Conservation (phyloP, 1,140 invertebrate genomes). For the Trichoplusia ni region DNA sequence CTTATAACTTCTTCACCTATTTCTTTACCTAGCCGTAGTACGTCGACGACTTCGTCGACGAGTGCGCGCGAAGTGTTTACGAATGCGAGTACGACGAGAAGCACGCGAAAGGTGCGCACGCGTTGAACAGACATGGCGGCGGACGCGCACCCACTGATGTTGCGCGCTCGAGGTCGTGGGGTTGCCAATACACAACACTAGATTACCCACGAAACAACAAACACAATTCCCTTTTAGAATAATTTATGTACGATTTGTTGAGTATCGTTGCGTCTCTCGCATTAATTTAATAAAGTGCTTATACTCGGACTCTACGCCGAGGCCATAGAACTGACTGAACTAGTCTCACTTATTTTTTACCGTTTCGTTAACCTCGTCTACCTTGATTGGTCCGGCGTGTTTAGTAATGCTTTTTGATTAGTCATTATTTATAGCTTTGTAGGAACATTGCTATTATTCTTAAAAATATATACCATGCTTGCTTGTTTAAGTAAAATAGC, state of each 20-base stretch:
- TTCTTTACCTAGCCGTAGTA: constrained; percentile 84
- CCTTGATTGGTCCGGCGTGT: neutral
- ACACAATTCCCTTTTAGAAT: neutral
- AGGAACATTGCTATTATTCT: no score
- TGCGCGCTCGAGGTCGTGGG: constrained; percentile 45
- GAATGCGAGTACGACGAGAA: constrained; percentile 50
- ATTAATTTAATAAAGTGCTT: constrained; percentile 6
- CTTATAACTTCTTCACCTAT: constrained; percentile 82
- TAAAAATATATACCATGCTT: no score
- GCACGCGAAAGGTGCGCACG: constrained; percentile 50
- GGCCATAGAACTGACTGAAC: constrained; percentile 6
- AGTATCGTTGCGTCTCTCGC: neutral
- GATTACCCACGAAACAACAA: constrained; percentile 23
- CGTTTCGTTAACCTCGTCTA: neutral
- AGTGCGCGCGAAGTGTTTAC: constrained; percentile 56
- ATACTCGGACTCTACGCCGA: constrained; percentile 1
- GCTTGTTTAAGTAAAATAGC: no score
- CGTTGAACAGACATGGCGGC: constrained; percentile 61
- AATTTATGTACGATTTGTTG: neutral
- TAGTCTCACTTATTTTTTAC: constrained; percentile 2
- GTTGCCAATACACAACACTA: constrained; percentile 47
- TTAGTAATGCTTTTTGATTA: neutral
- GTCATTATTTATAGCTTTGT: no score
- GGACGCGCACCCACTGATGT: constrained; percentile 60
- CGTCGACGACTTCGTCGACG: constrained; percentile 83